These are phyloP conservation scores for Drosophila nannoptera DNA, from an alignment of 1,140 invertebrate species.

Conservation along the genomic window DNA sequence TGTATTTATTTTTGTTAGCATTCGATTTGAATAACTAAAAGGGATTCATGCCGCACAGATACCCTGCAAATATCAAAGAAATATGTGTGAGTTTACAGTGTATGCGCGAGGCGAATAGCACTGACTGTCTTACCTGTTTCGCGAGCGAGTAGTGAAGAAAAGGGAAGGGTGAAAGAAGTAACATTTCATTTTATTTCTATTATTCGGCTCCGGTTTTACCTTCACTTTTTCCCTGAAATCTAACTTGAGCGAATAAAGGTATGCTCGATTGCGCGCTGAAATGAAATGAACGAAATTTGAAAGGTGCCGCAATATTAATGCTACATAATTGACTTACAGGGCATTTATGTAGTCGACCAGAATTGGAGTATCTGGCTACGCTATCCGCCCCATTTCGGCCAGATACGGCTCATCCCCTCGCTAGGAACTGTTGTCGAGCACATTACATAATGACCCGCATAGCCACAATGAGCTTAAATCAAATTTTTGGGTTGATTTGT, in stretches of 20 bases:
- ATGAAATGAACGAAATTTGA: not conserved
- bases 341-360: not conserved
- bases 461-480: not conserved
- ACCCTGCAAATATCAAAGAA: not conserved
- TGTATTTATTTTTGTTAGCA: not conserved
- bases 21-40: no score
- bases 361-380: no score
- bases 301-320: not conserved
- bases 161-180: not conserved
- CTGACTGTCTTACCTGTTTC: not conserved
- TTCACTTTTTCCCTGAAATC: conserved; percentile 38
- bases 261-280: not conserved
- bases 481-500: conserved; percentile 13
- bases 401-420: not conserved
- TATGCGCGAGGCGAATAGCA: not conserved
- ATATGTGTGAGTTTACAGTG: not conserved
- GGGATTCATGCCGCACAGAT: not conserved
- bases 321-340: not conserved
- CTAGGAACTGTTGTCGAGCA: not conserved
- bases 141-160: not conserved
- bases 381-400: not conserved
- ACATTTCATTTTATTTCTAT: conserved; percentile 44
- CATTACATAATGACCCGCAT: conserved; percentile 6
- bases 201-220: conserved; percentile 28
- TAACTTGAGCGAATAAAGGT: not conserved